Evolutionary conservation across 1,140 invertebrate genomes (phyloP).

Genomic region (Tetragnatha versicolor): DNA sequence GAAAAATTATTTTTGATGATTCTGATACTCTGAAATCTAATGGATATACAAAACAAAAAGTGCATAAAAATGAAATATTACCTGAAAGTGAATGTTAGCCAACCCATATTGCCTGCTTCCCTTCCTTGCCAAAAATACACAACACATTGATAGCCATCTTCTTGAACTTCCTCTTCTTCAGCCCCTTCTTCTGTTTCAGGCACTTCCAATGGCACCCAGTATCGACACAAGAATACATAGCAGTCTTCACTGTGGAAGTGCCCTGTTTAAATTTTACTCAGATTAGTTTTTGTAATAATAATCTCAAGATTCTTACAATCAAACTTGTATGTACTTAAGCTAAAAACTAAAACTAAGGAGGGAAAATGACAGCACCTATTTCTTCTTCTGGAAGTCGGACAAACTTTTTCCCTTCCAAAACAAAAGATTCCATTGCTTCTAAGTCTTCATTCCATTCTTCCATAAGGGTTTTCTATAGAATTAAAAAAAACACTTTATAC

Average conservation of each 20-base stretch:
- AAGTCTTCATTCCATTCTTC: constrained; percentile 95
- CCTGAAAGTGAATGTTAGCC: constrained; percentile 98
- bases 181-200: constrained; percentile 64
- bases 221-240: constrained; percentile 97
- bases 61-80: constrained; percentile 59
- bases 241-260: constrained; percentile 94
- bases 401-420: constrained; percentile 97
- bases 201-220: constrained; percentile 79
- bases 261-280: constrained; percentile 62
- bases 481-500: background rate
- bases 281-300: background rate
- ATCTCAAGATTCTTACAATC: background rate
- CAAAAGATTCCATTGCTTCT: constrained; percentile 96
- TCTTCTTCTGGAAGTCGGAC: constrained; percentile 94
- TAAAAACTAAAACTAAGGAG: background rate
- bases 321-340: background rate
- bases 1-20: constrained; percentile 56
- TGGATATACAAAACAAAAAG: background rate
- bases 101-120: constrained; percentile 98
- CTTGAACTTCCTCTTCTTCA: constrained; percentile 72
- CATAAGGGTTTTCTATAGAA: constrained; percentile 76
- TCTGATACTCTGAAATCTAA: background rate
- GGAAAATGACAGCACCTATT: constrained; percentile 70
- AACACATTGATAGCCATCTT: constrained; percentile 93
- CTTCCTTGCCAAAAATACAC: constrained; percentile 99